Conservation (phyloP, 1,140 invertebrate species). For the Aphelinus atriplicis region DNA sequence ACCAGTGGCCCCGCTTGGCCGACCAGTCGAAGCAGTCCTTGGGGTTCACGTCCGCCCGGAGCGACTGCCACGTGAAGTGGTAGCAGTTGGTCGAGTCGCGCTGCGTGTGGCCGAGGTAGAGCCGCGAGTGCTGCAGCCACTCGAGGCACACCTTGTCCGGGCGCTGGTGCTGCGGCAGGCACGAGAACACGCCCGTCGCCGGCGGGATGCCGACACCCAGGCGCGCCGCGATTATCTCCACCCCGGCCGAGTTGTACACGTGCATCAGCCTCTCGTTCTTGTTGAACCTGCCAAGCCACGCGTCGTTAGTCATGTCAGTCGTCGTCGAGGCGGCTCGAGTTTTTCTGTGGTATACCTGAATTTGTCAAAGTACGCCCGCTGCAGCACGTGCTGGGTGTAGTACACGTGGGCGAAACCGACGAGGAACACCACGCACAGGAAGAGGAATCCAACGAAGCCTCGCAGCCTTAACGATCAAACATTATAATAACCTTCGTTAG, state of each 20-base stretch:
- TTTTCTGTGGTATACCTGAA: slow-evolving; percentile 65
- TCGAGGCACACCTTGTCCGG: slow-evolving; percentile 76
- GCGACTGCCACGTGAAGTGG: slow-evolving; percentile 82
- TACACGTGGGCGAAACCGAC: slow-evolving; percentile 84
- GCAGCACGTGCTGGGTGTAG: slow-evolving; percentile 82
- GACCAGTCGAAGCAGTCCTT: slow-evolving; percentile 86
- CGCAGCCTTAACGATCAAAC: slow-evolving; percentile 70
- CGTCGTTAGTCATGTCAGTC: not conserved
- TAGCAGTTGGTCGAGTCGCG: slow-evolving; percentile 75
- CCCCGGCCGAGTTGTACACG: slow-evolving; percentile 76
- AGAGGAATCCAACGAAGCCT: slow-evolving; percentile 82
- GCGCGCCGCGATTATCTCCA: slow-evolving; percentile 77
- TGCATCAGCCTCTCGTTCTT: slow-evolving; percentile 79
- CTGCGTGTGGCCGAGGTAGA: slow-evolving; percentile 75
- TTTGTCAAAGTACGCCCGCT: slow-evolving; percentile 83
- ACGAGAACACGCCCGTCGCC: slow-evolving; percentile 73
- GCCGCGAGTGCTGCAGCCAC: slow-evolving; percentile 78
- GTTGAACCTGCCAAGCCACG: slow-evolving; percentile 71
- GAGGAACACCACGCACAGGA: slow-evolving; percentile 81
- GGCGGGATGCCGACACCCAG: slow-evolving; percentile 71
- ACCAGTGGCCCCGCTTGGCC: slow-evolving; percentile 76
- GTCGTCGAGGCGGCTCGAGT: too few relatives aligned
- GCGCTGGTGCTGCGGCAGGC: slow-evolving; percentile 72
- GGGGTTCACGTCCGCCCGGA: slow-evolving; percentile 71
- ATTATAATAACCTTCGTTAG: too few relatives aligned